A percentile compares a stretch with the other conserved stretches of the same genome.
phyloP scores from a whole-genome alignment of 1,140 invertebrate species.

The Globodera rostochiensis region DNA sequence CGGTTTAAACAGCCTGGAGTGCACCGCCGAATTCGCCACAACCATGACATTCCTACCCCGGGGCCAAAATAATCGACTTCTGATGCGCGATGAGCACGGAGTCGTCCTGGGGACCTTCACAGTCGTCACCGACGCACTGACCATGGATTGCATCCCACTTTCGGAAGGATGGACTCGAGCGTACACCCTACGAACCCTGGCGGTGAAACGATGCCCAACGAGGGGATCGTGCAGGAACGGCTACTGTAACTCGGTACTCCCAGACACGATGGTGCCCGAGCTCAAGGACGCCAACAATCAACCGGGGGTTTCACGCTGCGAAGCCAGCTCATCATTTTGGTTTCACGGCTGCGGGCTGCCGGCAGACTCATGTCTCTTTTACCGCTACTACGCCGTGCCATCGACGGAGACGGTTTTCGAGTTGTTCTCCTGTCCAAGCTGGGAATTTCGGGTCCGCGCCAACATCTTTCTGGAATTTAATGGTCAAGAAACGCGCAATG shows the following conservation, averaged over 20 bases:
- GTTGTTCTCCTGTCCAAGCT: neutral
- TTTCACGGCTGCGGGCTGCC: conserved; percentile 12
- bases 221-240: neutral
- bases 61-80: neutral
- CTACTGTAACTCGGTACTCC: neutral
- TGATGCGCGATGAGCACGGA: neutral
- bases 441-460: neutral
- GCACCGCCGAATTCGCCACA: neutral
- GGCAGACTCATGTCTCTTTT: conserved; percentile 3
- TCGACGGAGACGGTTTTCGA: neutral
- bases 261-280: neutral
- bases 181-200: neutral
- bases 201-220: neutral
- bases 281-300: conserved; percentile 4
- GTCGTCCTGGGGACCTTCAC: neutral
- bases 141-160: neutral
- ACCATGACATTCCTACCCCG: neutral
- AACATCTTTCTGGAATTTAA: neutral
- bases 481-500: neutral
- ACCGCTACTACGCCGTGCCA: neutral
- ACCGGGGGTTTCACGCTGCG: neutral
- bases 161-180: neutral
- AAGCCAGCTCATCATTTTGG: conserved; percentile 15
- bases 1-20: neutral
- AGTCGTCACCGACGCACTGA: neutral